Conservation (phyloP, 2,113 vertebrate genomes). For the Miniopterus natalensis region DNA sequence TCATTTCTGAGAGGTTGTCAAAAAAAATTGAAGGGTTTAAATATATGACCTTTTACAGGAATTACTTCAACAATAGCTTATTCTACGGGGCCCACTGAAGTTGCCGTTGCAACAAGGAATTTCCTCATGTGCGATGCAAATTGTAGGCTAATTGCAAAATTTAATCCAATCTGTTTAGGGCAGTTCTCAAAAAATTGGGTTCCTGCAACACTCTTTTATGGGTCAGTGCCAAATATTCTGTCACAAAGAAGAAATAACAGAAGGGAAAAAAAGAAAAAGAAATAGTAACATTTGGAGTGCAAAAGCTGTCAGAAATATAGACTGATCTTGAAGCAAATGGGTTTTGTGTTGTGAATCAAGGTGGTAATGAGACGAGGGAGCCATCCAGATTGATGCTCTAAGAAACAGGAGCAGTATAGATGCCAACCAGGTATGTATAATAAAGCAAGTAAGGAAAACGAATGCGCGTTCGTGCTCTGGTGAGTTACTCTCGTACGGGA, state of each 20-base stretch:
- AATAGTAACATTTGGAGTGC: conserved; percentile 29
- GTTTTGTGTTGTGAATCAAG: conserved; percentile 50
- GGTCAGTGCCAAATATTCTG: conserved; percentile 66
- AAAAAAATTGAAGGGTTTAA: conserved; percentile 87
- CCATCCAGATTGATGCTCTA: neutral
- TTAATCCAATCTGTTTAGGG: conserved; percentile 84
- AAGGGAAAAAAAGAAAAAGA: neutral
- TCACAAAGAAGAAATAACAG: conserved; percentile 65
- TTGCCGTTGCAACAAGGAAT: conserved; percentile 81
- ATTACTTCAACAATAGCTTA: conserved; percentile 87
- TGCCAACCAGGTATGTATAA: neutral
- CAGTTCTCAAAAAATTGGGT: conserved; percentile 82
- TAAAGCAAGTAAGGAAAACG: conserved; percentile 1
- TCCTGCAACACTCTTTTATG: conserved; percentile 74
- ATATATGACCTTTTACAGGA: conserved; percentile 89
- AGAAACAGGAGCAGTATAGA: neutral
- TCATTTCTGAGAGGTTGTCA: conserved; percentile 87
- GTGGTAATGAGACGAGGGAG: neutral
- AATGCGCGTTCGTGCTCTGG: neutral
- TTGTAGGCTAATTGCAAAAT: conserved; percentile 85
- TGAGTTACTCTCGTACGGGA: neutral
- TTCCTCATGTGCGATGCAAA: conserved; percentile 87
- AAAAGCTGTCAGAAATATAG: conserved; percentile 58
- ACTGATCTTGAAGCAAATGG: conserved; percentile 54
- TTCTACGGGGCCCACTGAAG: conserved; percentile 80